These are phyloP conservation scores for Eubasilissa regina DNA, from an alignment of 1,140 invertebrate species.

Conservation along the genomic window DNA sequence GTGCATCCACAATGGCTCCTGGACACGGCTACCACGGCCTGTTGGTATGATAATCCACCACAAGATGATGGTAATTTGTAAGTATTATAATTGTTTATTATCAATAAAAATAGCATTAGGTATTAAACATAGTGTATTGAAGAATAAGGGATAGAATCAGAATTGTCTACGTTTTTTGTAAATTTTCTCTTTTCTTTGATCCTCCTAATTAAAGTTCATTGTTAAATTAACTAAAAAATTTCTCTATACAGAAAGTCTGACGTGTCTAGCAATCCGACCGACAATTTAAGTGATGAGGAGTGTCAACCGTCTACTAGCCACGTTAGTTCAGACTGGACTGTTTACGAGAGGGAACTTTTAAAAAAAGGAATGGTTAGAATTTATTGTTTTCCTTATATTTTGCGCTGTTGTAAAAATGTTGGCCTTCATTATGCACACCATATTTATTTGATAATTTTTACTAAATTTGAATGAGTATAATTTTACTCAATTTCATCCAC, in stretches of 20 bases:
- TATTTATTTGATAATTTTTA: no score
- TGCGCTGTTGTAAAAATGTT: no score
- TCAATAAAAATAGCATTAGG: background rate
- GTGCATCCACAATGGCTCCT: constrained; percentile 79
- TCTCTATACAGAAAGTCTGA: constrained; percentile 41
- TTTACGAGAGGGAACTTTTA: constrained; percentile 74
- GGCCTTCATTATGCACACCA: no score
- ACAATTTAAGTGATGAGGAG: constrained; percentile 52
- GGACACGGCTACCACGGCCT: constrained; percentile 71
- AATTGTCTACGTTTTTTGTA: no score
- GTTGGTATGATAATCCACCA: constrained; percentile 68
- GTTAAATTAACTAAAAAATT: background rate
- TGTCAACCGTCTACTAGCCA: constrained; percentile 45
- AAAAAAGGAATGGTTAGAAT: constrained; percentile 73
- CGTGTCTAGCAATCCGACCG: constrained; percentile 2
- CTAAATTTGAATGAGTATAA: no score
- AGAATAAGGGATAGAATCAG: no score
- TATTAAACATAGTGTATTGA: constrained; percentile 8
- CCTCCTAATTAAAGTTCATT: no score
- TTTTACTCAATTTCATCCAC: no score
- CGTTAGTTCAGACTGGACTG: constrained; percentile 66
- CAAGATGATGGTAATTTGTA: constrained; percentile 53
- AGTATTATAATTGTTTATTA: constrained; percentile 17
- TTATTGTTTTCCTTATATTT: background rate
- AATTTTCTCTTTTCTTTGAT: no score